Evolutionary conservation across 2,888 invertebrate genomes (phyloP).

Genomic region (Meiosimyza platycephala): DNA sequence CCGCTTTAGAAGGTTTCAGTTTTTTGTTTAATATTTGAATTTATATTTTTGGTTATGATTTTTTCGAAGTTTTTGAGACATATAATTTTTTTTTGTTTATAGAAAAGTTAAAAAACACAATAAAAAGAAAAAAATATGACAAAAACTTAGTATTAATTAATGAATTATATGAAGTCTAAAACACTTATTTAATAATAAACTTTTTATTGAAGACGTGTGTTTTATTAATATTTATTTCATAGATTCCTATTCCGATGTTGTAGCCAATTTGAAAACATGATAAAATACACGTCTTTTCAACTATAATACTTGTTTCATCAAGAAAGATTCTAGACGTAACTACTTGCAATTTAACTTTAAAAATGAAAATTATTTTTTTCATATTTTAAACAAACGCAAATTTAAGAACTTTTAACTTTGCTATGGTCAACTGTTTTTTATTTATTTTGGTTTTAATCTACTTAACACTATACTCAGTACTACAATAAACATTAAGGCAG

Average conservation of each 20-base stretch:
- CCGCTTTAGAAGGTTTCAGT: conserved; percentile 66
- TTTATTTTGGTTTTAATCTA: conserved; percentile 36
- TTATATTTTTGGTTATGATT: conserved; percentile 24
- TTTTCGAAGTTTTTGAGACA: not conserved
- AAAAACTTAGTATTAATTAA: too few relatives aligned
- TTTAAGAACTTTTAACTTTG: conserved; percentile 3
- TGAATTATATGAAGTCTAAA: too few relatives aligned
- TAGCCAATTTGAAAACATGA: too few relatives aligned
- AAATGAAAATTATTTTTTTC: not conserved
- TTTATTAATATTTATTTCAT: too few relatives aligned
- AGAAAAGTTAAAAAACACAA: too few relatives aligned
- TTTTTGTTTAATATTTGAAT: conserved; percentile 29
- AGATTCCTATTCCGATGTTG: too few relatives aligned
- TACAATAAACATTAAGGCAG: conserved; percentile 35
- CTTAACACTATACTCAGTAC: conserved; percentile 41
- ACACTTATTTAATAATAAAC: too few relatives aligned
- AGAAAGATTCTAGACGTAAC: not conserved
- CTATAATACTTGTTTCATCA: not conserved
- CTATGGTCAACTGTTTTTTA: conserved; percentile 17
- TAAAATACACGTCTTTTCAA: too few relatives aligned
- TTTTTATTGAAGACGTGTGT: too few relatives aligned
- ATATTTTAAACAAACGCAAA: too few relatives aligned
- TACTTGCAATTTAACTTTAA: not conserved
- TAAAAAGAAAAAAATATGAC: too few relatives aligned
- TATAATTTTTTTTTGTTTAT: too few relatives aligned